Evolutionary conservation across 2,888 invertebrate species (phyloP), one percentile per base, ranked within the genome.

Genomic region (Onthophagus sagittarius): DNA sequence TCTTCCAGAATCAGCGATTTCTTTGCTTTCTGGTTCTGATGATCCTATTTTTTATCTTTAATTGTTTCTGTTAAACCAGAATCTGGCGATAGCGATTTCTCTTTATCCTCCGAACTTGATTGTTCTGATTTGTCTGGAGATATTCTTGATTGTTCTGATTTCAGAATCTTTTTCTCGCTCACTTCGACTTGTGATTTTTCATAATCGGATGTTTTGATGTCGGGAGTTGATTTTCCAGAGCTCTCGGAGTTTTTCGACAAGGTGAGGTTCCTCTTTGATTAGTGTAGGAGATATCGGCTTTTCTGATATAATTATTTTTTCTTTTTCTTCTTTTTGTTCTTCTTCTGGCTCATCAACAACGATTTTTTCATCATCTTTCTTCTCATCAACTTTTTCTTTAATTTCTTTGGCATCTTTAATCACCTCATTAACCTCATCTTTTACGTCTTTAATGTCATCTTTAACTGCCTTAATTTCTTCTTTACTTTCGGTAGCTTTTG

Each of bases 241-340:
- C 84, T 84, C 75, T 85, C 85, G 2, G 83, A 81, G 75, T 84
- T 85, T 77, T 78, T 82, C 3, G 82, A 80, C 75, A 84, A 85
- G 5, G 77, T 83, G n/a, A 85, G 85, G 3, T 23, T 14, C 11
- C 7, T 15, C 1, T 2, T 65, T 65, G 13, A 11, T 65, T 14
- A 23, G 65, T 6, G 15, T 65, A n/a, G 65, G 65, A 63, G 63
- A 3, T 71, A 14, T 71, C 6, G 9, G 7, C 7, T 62, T 14
- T 63, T 32, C 32, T 69, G 9, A 32, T 7, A 39, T 14, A 11
- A 9, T 14, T 33, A 62, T 31, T 53, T 62, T 64, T n/a, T 9
- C n/a, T 33, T 62, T 71, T 67, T 73, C 76, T 4, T 72, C 65
- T 6, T 71, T 76, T 72, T 77, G 72, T 64, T 76, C 75, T 67